Evolutionary conservation across 2,888 invertebrate species (phyloP), one percentile per base, ranked within the genome.

Genomic region (Clivina fossor): DNA sequence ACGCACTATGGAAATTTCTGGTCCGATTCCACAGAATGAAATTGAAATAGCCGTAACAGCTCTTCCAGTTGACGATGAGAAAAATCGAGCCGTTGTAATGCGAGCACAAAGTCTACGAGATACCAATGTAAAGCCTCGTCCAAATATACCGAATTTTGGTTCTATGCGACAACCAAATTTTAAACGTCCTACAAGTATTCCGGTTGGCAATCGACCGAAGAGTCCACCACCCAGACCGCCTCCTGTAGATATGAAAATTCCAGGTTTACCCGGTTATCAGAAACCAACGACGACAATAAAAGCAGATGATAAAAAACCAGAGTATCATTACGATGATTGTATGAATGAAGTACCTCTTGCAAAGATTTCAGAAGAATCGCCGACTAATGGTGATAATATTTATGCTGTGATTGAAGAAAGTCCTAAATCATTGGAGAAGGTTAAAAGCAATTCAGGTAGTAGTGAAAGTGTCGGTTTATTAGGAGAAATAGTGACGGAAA

Each of bases 351-450:
- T 74, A 58, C 79, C 83, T 0, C 67, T 85, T 57, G 79, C 82
- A 0, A 81, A 84, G 61, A 83, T 85, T 43, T 78, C 80, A 58
- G 78, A 79, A 60, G 84, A 84, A 64, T 80, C 82, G 0, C 76
- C 78, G 2, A 71, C 77, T 9, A 75, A 73, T 41, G 73, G 72
- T 13, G 91, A 91, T 66, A 91, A 90, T 66, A 92, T 92, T 60
- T 92, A 92, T 69, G 90, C 91, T 0, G 88, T 91, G 0, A 92
- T 92, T 44, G 91, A 92, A 67, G 92, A 92, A 68, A 80, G 83
- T 26, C 83, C 87, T 0, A 62, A 58, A 38, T 61, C 61, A 9
- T 73, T 73, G 0, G 74, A 74, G 0, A 66, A 75, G 13, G 76
- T 75, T 1, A 65, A 65, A 48, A 70, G 73, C 2, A 74, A 69